These are phyloP conservation scores for Taeniopygia guttata DNA, from an alignment of 2,797 vertebrate species.

Conservation along the genomic window DNA sequence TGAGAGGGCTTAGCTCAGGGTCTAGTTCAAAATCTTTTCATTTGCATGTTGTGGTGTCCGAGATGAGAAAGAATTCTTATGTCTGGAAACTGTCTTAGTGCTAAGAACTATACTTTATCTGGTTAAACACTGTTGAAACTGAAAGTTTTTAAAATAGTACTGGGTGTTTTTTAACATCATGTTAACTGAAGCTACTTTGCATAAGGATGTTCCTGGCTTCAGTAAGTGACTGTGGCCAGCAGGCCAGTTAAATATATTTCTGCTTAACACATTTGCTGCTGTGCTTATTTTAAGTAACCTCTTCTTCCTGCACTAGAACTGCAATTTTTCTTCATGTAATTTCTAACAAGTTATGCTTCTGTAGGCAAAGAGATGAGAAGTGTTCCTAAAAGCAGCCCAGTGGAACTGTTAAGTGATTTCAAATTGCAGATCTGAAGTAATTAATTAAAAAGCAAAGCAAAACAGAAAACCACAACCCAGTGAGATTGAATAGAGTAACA, in stretches of 20 bases:
- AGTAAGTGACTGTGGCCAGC: background rate
- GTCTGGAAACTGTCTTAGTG: background rate
- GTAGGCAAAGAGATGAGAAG: background rate
- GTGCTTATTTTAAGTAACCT: background rate
- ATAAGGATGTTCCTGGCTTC: background rate
- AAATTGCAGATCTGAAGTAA: background rate
- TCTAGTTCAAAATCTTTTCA: conserved; percentile 10
- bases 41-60: background rate
- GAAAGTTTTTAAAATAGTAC: conserved; percentile 15
- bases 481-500: background rate
- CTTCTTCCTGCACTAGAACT: background rate
- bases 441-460: background rate
- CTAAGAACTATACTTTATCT: background rate
- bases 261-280: background rate
- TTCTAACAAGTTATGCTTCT: background rate
- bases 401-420: background rate
- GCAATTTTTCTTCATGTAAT: background rate
- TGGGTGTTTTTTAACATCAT: background rate
- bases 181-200: background rate
- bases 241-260: background rate
- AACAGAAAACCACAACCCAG: background rate
- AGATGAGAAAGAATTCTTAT: background rate
- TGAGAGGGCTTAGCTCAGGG: background rate
- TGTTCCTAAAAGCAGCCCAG: background rate
- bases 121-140: background rate